Percentiles rank a stretch among this genome's conserved stretches.
These are phyloP conservation scores for Hyppa rectilinea DNA, from an alignment of 2,888 invertebrate species.

Conservation along the genomic window DNA sequence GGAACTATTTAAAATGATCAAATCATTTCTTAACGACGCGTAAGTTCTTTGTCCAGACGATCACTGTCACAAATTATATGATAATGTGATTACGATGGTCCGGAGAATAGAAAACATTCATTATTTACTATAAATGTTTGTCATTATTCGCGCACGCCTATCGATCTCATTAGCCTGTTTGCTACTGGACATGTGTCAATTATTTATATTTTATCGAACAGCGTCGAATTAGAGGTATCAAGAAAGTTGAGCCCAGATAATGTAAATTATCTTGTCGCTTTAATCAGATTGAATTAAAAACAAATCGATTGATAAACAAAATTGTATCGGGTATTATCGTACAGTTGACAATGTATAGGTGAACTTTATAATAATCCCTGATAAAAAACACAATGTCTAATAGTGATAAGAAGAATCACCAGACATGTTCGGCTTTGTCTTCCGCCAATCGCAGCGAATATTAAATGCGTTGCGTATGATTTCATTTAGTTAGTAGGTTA, in stretches of 20 bases:
- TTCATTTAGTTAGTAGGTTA: not conserved
- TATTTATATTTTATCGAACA: conserved; percentile 50
- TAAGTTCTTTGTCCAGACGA: conserved; percentile 14
- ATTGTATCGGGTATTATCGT: conserved; percentile 1
- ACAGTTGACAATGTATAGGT: not conserved
- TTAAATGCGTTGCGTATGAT: conserved; percentile 1
- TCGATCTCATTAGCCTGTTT: conserved; percentile 36
- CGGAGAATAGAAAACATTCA: conserved; percentile 16
- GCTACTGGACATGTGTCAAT: conserved; percentile 47
- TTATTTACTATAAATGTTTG: conserved; percentile 27
- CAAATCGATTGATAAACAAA: conserved; percentile 1
- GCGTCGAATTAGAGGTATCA: conserved; percentile 23
- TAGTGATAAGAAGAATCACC: not conserved
- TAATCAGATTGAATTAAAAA: conserved; percentile 33
- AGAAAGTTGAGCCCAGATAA: conserved; percentile 47
- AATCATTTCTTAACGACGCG: conserved; percentile 24
- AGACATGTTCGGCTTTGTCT: not conserved
- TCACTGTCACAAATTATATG: conserved; percentile 44
- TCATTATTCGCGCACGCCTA: conserved; percentile 51
- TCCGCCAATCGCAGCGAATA: not conserved
- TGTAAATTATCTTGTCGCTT: conserved; percentile 10
- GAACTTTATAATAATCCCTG: not conserved
- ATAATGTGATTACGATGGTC: conserved; percentile 5
- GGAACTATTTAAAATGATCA: conserved; percentile 24
- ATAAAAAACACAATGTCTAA: not conserved